Base-by-base conservation (phyloP, 2,888 invertebrate species). In the Cyclophora albipunctata region DNA sequence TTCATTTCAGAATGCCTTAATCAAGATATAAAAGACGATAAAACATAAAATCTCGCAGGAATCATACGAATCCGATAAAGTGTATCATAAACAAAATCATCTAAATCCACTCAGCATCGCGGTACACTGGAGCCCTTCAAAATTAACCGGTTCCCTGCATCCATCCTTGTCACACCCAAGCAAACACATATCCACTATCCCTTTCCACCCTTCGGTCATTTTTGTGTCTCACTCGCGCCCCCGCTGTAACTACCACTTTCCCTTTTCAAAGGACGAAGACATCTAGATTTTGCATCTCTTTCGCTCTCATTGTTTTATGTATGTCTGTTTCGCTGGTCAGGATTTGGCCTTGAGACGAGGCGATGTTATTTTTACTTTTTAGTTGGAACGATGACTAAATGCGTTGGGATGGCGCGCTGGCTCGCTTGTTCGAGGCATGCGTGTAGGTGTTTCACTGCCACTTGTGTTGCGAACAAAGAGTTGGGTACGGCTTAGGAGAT, bases 221-320 rank as follows among this genome's bases (percentile, higher is more conserved):
- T 84, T 84, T 85, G 84, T 79, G 82, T 87, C 87, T 85, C 87
- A 86, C 87, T 86, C 87, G 85, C 80, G 73, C 87, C 78, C 73
- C 70, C 71, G 78, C 72, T 71, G 60, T 68, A 71, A 78, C 75
- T 80, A 84, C 80, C 85, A 88, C 88, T 87, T 88, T 88, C 88
- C 88, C 86, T 88, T 87, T 88, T 86, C 74, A 87, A 87, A 86
- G 86, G 85, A 86, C 87, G 88, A 87, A 87, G 85, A 84, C 83
- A 79, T 78, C 67, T 62, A 57, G 56, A 48, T 64, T 40, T 43
- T 41, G 41, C 45, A 47, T 81, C 81, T 54, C 62, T 61, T 34
- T 84, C 62, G 2, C 5, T 2, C 64, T 0, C 44, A 20, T 3
- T 7, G 0, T 6, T 6, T 40, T 48, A 49, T 4, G 45, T 77